Conservation (phyloP, 1,140 invertebrate genomes). For the Euura lappo region DNA sequence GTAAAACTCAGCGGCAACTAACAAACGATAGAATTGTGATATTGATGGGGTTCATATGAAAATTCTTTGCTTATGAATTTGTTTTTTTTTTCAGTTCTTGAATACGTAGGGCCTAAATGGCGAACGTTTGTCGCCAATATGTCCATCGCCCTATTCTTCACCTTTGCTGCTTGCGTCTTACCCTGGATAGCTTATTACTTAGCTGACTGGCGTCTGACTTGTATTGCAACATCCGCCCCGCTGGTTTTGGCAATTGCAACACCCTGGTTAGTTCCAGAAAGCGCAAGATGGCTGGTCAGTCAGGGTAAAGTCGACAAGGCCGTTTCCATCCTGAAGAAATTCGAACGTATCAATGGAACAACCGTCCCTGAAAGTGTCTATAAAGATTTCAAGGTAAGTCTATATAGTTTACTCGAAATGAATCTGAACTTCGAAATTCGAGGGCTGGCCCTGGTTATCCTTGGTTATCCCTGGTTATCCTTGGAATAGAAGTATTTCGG, state of each 20-base stretch:
- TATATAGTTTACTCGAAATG: not conserved
- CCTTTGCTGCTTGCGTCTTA: slow-evolving; percentile 75
- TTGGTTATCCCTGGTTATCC: not conserved
- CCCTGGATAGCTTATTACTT: slow-evolving; percentile 84
- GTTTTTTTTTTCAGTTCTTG: slow-evolving; percentile 70
- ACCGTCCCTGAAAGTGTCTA: slow-evolving; percentile 76
- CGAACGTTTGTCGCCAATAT: slow-evolving; percentile 88
- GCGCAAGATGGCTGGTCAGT: slow-evolving; percentile 84
- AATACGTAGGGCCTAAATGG: slow-evolving; percentile 88
- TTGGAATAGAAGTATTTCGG: slow-evolving; percentile 30
- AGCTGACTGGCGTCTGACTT: slow-evolving; percentile 77
- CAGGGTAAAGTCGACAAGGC: slow-evolving; percentile 82
- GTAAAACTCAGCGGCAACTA: no score
- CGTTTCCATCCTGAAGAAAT: slow-evolving; percentile 76
- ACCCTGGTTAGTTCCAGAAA: slow-evolving; percentile 81
- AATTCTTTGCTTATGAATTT: no score
- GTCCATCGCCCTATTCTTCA: slow-evolving; percentile 89
- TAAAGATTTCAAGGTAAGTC: slow-evolving; percentile 72
- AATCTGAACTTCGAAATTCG: not conserved
- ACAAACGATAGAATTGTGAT: no score
- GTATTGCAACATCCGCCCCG: slow-evolving; percentile 76
- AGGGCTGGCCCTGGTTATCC: not conserved
- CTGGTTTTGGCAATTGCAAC: slow-evolving; percentile 72
- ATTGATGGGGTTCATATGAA: no score
- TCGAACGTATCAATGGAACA: slow-evolving; percentile 79